phyloP scores from a whole-genome alignment of 2,888 invertebrate genomes.

The Noctua comes region DNA sequence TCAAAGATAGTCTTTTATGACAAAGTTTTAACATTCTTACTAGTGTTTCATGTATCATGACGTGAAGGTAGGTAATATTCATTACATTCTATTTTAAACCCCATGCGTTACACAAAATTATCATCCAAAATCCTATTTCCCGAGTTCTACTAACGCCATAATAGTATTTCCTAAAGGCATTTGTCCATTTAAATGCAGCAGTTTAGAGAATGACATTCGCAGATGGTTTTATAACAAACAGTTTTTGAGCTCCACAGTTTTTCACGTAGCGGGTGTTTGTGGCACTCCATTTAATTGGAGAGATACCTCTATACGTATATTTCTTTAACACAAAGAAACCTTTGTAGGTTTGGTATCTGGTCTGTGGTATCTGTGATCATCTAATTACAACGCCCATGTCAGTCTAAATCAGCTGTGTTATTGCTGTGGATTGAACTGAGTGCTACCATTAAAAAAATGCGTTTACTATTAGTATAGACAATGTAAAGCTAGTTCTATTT shows the following conservation, averaged over 20 bases:
- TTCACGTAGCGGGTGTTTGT: constrained; percentile 72
- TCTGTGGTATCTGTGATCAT: constrained; percentile 20
- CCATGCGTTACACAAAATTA: background rate
- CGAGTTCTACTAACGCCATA: background rate
- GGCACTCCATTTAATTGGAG: constrained; percentile 82
- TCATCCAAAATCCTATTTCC: constrained; percentile 20
- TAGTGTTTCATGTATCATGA: background rate
- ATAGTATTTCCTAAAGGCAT: constrained; percentile 49
- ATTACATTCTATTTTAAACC: background rate
- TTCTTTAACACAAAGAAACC: constrained; percentile 72
- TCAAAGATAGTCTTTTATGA: background rate
- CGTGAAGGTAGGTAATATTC: background rate
- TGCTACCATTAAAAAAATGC: background rate
- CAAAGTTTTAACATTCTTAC: background rate
- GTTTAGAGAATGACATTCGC: constrained; percentile 64
- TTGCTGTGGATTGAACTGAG: background rate
- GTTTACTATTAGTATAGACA: too few relatives aligned
- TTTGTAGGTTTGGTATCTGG: constrained; percentile 65
- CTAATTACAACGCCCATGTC: constrained; percentile 10
- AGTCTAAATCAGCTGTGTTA: background rate
- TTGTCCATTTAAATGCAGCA: constrained; percentile 64
- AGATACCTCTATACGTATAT: constrained; percentile 73
- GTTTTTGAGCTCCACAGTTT: constrained; percentile 66
- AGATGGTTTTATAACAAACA: constrained; percentile 72
- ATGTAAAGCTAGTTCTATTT: background rate